These are phyloP conservation scores for Florisuga fusca DNA, from an alignment of 2,797 vertebrate species.

Conservation along the genomic window DNA sequence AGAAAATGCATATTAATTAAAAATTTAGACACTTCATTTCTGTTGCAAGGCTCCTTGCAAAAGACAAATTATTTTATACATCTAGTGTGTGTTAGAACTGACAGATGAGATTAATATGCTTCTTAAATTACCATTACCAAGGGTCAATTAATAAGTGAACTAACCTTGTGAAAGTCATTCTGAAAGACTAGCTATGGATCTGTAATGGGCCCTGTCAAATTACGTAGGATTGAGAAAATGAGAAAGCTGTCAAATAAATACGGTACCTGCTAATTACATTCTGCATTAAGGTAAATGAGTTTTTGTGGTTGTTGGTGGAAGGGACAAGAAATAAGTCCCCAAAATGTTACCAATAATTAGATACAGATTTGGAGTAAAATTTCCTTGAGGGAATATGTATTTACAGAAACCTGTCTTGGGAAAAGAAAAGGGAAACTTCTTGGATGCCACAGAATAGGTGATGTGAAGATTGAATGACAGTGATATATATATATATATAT, in stretches of 20 bases:
- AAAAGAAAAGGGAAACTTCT: background rate
- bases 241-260: conserved; percentile 82
- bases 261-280: conserved; percentile 79
- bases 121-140: conserved; percentile 85
- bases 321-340: conserved; percentile 4
- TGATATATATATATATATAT: background rate
- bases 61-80: conserved; percentile 81
- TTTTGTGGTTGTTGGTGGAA: conserved; percentile 67
- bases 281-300: conserved; percentile 79
- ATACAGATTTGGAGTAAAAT: background rate
- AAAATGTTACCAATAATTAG: background rate
- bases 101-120: conserved; percentile 86
- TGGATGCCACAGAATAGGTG: background rate
- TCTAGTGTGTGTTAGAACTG: conserved; percentile 79
- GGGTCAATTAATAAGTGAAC: conserved; percentile 85
- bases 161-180: conserved; percentile 83
- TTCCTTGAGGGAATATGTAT: background rate
- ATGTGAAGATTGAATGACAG: background rate
- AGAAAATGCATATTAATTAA: conserved; percentile 78
- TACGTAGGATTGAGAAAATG: conserved; percentile 79
- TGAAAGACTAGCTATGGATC: conserved; percentile 79
- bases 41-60: conserved; percentile 75
- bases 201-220: conserved; percentile 83
- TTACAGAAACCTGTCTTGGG: background rate
- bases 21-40: conserved; percentile 74